Evolutionary conservation across 2,888 invertebrate genomes (phyloP).

Genomic region (Pimpla rufipes): DNA sequence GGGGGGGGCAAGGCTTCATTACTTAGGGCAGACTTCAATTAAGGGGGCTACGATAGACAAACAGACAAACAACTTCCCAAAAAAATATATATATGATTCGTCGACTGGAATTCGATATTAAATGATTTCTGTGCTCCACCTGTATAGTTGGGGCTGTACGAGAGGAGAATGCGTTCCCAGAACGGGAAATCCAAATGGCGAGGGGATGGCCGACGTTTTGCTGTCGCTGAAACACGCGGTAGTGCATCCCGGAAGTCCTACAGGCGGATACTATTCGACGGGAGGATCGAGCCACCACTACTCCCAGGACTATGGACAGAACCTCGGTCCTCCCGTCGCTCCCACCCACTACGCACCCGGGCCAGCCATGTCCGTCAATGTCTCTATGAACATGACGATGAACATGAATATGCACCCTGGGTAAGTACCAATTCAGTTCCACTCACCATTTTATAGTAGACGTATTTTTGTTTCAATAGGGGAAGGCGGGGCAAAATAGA

Average conservation of each 20-base stretch:
- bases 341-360: conserved; percentile 86
- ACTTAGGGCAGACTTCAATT: too few species aligned
- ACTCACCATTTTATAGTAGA: too few species aligned
- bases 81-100: too few species aligned
- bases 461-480: too few species aligned
- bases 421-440: conserved; percentile 71
- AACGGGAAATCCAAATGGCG: conserved; percentile 87
- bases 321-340: conserved; percentile 82
- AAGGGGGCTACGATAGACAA: too few species aligned
- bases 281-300: conserved; percentile 81
- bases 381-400: conserved; percentile 99
- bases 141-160: conserved; percentile 83
- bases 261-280: conserved; percentile 83
- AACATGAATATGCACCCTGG: conserved; percentile 87
- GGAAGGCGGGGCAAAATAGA: too few species aligned
- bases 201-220: conserved; percentile 95
- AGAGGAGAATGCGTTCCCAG: conserved; percentile 85
- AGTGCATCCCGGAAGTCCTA: conserved; percentile 90
- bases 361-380: conserved; percentile 98
- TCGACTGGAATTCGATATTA: neutral
- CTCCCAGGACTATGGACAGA: conserved; percentile 81
- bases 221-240: conserved; percentile 95
- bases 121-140: neutral
- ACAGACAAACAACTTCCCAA: too few species aligned
- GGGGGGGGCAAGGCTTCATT: too few species aligned